These are phyloP conservation scores for Molossus alvarezi DNA, from an alignment of 2,797 vertebrate species.

Conservation along the genomic window DNA sequence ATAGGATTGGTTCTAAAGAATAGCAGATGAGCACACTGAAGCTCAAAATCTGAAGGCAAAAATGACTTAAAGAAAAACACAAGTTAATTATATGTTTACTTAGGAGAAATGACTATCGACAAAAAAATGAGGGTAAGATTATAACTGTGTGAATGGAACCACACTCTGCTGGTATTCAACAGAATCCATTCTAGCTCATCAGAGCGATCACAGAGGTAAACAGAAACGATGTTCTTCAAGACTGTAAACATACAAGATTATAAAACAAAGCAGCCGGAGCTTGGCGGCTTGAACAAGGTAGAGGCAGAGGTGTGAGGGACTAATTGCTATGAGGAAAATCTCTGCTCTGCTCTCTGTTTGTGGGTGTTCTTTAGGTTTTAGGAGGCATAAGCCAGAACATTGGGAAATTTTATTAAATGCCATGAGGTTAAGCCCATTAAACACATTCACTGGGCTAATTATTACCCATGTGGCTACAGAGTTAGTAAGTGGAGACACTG, in stretches of 20 bases:
- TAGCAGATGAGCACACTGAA: constrained; percentile 56
- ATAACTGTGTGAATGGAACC: constrained; percentile 26
- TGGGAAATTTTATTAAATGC: neutral
- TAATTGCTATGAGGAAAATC: no score
- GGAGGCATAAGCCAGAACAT: neutral
- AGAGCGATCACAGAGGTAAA: constrained; percentile 39
- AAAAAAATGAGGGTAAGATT: neutral
- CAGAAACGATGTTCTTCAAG: neutral
- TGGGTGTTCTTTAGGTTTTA: neutral
- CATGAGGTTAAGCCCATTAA: neutral
- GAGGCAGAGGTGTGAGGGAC: no score
- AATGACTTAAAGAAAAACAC: constrained; percentile 60
- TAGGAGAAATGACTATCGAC: constrained; percentile 70
- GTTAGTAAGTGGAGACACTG: neutral
- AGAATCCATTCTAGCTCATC: constrained; percentile 3
- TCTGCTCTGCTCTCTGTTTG: neutral
- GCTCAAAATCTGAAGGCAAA: constrained; percentile 74
- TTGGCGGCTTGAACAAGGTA: neutral
- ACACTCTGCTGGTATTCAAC: neutral
- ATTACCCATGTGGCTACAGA: neutral
- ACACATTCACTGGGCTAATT: neutral
- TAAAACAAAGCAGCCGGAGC: neutral
- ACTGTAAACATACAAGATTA: constrained; percentile 17
- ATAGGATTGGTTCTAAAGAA: constrained; percentile 53
- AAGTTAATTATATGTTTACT: constrained; percentile 72